Percentiles rank a stretch among this genome's conserved stretches.
phyloP scores from a whole-genome alignment of 2,888 invertebrate species.

The Melinopterus prodromus region DNA sequence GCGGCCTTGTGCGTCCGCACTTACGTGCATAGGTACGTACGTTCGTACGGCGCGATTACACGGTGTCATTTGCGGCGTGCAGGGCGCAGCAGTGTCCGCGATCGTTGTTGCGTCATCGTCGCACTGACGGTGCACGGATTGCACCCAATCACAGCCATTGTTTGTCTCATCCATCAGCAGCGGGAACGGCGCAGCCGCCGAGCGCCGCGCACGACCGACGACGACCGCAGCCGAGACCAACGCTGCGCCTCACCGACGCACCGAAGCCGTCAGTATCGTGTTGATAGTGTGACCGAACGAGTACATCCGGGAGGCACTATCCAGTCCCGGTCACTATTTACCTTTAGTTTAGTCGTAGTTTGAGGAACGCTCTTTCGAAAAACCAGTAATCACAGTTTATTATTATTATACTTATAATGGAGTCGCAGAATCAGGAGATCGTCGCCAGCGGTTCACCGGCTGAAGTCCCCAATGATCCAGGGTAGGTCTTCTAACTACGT shows the following conservation, averaged over 20 bases:
- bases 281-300: slow-evolving; percentile 73
- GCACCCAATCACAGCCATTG: slow-evolving; percentile 61
- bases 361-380: slow-evolving; percentile 46
- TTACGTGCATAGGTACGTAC: not conserved
- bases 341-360: slow-evolving; percentile 62
- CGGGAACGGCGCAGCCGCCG: slow-evolving; percentile 54
- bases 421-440: slow-evolving; percentile 81
- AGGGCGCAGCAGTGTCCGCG: slow-evolving; percentile 34
- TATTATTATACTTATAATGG: slow-evolving; percentile 63
- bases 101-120: slow-evolving; percentile 50
- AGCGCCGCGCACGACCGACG: slow-evolving; percentile 55
- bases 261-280: slow-evolving; percentile 68
- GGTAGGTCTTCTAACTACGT: slow-evolving; percentile 67
- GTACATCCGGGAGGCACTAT: slow-evolving; percentile 68
- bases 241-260: slow-evolving; percentile 53
- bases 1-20: not conserved
- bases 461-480: slow-evolving; percentile 94
- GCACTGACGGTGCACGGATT: slow-evolving; percentile 60
- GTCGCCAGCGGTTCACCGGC: slow-evolving; percentile 81
- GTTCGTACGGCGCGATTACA: not conserved
- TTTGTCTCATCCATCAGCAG: slow-evolving; percentile 56
- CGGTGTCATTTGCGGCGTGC: slow-evolving; percentile 7
- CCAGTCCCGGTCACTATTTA: slow-evolving; percentile 63
- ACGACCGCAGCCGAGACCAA: slow-evolving; percentile 56
- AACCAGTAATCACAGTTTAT: slow-evolving; percentile 15